Evolutionary conservation across 1,140 invertebrate species (phyloP).

Genomic region (Drusus annulatus): DNA sequence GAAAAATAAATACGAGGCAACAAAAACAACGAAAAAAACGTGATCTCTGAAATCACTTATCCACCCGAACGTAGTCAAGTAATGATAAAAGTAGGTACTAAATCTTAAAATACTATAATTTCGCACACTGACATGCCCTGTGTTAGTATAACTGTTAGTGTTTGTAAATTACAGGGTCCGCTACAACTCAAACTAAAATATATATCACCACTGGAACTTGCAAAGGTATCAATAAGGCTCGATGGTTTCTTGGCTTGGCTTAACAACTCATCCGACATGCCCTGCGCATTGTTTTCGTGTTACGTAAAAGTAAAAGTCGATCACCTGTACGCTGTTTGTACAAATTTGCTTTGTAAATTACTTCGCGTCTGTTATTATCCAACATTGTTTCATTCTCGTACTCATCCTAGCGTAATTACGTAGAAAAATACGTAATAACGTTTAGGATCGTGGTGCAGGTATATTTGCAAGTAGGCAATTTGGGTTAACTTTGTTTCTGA

Average conservation of each 20-base stretch:
- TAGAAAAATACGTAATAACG: too few species aligned
- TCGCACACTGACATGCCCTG: constrained; percentile 34
- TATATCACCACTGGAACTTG: neutral
- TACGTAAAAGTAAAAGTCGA: constrained; percentile 47
- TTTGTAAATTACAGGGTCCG: constrained; percentile 45
- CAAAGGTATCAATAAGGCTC: neutral
- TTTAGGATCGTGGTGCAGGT: too few species aligned
- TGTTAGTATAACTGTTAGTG: constrained; percentile 47
- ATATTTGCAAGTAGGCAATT: too few species aligned
- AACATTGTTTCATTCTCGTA: too few species aligned
- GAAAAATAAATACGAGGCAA: neutral
- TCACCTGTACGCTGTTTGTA: constrained; percentile 20
- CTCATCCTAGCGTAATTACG: too few species aligned
- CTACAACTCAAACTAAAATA: constrained; percentile 16
- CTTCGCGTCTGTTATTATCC: too few species aligned
- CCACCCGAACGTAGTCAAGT: constrained; percentile 21
- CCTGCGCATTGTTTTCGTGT: constrained; percentile 4
- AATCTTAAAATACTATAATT: constrained; percentile 46
- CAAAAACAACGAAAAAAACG: constrained; percentile 2
- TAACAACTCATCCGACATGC: neutral
- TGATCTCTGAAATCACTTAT: constrained; percentile 31
- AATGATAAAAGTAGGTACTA: constrained; percentile 5
- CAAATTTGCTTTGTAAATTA: neutral
- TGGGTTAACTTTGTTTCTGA: too few species aligned
- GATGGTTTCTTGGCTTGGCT: constrained; percentile 11